Evolutionary conservation across 2,888 invertebrate genomes (phyloP).

Genomic region (Andrena marginata): DNA sequence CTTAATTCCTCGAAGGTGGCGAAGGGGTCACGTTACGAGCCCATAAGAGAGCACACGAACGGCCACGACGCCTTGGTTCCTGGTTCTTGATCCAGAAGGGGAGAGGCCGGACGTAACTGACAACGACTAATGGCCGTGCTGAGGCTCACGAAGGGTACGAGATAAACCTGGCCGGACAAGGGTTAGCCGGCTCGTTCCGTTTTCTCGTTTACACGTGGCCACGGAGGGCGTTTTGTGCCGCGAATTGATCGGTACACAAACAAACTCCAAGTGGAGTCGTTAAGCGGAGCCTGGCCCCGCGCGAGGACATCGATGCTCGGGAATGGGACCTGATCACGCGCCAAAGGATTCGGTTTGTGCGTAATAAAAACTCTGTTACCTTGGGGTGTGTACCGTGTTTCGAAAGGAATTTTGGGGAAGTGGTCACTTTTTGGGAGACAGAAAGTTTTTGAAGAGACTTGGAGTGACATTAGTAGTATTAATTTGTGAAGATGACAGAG

Average conservation of each 20-base stretch:
- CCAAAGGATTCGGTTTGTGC: neutral
- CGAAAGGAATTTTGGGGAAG: too few relatives aligned
- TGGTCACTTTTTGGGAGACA: too few relatives aligned
- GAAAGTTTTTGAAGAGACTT: too few relatives aligned
- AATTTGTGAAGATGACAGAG: too few relatives aligned
- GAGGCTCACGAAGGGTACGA: slow-evolving; percentile 74
- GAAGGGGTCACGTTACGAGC: slow-evolving; percentile 77
- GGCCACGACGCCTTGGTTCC: slow-evolving; percentile 77
- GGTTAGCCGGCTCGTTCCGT: slow-evolving; percentile 73
- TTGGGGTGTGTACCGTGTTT: too few relatives aligned
- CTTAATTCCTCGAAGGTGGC: slow-evolving; percentile 79
- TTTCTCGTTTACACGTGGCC: slow-evolving; percentile 79
- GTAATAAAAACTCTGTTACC: neutral
- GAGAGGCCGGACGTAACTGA: slow-evolving; percentile 80
- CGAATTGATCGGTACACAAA: slow-evolving; percentile 71
- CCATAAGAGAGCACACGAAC: slow-evolving; percentile 50
- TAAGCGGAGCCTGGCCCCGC: slow-evolving; percentile 57
- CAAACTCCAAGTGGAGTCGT: slow-evolving; percentile 40
- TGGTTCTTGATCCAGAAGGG: slow-evolving; percentile 70
- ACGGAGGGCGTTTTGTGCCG: slow-evolving; percentile 66
- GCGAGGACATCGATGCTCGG: slow-evolving; percentile 32
- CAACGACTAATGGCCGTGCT: slow-evolving; percentile 81
- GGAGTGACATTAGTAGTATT: too few relatives aligned
- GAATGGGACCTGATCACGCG: slow-evolving; percentile 1
- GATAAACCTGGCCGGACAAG: slow-evolving; percentile 77